A percentile compares a stretch with the other conserved stretches of the same genome.
Evolutionary conservation across 2,888 invertebrate species (phyloP).

Genomic region (Argyresthia albistria): DNA sequence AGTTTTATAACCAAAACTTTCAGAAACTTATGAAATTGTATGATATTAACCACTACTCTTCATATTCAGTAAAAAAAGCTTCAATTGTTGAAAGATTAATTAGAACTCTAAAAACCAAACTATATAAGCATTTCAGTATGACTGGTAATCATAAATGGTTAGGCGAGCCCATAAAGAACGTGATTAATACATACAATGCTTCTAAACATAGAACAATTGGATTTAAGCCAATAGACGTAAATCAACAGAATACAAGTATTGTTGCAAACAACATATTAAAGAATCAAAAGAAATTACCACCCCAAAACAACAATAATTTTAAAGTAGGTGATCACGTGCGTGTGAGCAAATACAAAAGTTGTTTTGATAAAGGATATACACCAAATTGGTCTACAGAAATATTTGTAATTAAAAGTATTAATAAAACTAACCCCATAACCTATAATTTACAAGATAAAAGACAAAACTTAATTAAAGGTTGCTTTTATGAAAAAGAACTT

Average conservation of each 20-base stretch:
- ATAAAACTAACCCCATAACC: slow-evolving; percentile 19
- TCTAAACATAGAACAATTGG: background rate
- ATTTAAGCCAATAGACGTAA: background rate
- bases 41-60: slow-evolving; percentile 2
- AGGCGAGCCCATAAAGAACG: background rate
- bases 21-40: background rate
- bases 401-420: slow-evolving; percentile 18
- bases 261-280: background rate
- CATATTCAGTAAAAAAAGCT: slow-evolving; percentile 1
- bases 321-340: slow-evolving; percentile 16
- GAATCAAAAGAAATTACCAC: background rate
- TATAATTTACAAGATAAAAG: slow-evolving; percentile 20
- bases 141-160: slow-evolving; percentile 8
- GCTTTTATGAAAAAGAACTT: slow-evolving; percentile 24
- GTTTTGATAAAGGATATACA: slow-evolving; percentile 19
- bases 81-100: slow-evolving; percentile 12
- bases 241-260: background rate
- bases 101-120: slow-evolving; percentile 9
- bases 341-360: slow-evolving; percentile 15
- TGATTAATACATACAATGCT: background rate
- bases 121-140: slow-evolving; percentile 8
- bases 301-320: slow-evolving; percentile 9
- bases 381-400: slow-evolving; percentile 23
- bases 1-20: slow-evolving; percentile 9
- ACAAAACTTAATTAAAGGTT: slow-evolving; percentile 19